Evolutionary conservation across 1,140 invertebrate genomes (phyloP).

Genomic region (Scaptodrosophila lebanonensis): DNA sequence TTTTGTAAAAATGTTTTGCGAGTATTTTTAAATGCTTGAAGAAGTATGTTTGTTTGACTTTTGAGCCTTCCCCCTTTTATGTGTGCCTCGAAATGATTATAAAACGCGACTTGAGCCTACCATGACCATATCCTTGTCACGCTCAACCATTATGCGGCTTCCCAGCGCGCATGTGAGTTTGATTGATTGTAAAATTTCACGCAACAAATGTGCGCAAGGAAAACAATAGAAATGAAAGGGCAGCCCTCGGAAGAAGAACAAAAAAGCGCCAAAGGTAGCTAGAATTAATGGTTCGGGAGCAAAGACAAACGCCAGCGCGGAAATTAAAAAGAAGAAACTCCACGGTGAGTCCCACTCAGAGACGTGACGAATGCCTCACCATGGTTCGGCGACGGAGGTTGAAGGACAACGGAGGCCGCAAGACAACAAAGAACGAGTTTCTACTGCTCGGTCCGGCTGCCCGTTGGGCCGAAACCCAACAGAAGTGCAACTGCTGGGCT

Average conservation of each 20-base stretch:
- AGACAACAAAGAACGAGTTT: conserved; percentile 51
- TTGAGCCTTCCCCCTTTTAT: too few relatives aligned
- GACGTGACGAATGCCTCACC: conserved; percentile 45
- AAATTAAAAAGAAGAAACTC: conserved; percentile 33
- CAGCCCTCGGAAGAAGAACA: conserved; percentile 33
- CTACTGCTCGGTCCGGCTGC: conserved; percentile 59
- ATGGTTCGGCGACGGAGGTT: conserved; percentile 10
- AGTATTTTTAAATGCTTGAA: too few relatives aligned
- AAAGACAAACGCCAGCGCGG: conserved; percentile 56
- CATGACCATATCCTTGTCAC: conserved; percentile 62
- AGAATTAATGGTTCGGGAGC: conserved; percentile 55
- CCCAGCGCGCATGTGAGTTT: conserved; percentile 42
- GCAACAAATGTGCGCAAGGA: conserved; percentile 49
- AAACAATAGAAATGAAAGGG: conserved; percentile 23
- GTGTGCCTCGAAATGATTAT: too few relatives aligned
- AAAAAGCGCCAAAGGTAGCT: conserved; percentile 39
- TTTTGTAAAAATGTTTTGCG: too few relatives aligned
- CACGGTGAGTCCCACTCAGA: too few relatives aligned
- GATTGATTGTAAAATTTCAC: conserved; percentile 75
- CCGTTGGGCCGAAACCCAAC: conserved; percentile 57
- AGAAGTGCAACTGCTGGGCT: conserved; percentile 50
- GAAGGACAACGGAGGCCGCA: conserved; percentile 71
- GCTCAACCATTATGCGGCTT: conserved; percentile 28
- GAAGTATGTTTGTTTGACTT: too few relatives aligned
- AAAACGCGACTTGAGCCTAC: too few relatives aligned